Percentiles rank a stretch among this genome's conserved stretches.
Conservation (phyloP, 1,140 invertebrate genomes). For the Lucilia sericata region DNA sequence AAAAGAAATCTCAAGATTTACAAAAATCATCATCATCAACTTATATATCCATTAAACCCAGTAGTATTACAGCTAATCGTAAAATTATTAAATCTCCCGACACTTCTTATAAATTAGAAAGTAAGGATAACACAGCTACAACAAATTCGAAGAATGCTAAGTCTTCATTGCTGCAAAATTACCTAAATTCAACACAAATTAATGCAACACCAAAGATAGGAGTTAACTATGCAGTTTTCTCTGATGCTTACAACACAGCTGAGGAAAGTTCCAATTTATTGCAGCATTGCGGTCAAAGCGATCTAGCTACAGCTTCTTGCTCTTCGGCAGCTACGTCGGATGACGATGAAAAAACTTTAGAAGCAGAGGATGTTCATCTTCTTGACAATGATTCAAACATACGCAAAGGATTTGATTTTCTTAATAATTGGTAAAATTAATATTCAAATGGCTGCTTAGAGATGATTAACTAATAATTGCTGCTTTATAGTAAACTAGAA, state of each 20-base stretch:
- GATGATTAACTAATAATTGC: not conserved
- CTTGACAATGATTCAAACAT: slow-evolving; percentile 38
- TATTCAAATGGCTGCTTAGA: not conserved
- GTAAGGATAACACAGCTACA: not conserved
- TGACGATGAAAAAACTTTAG: slow-evolving; percentile 44
- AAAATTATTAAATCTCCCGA: slow-evolving; percentile 30
- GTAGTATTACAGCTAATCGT: slow-evolving; percentile 24
- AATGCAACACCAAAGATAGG: slow-evolving; percentile 2
- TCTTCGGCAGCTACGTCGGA: slow-evolving; percentile 42
- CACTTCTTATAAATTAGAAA: not conserved
- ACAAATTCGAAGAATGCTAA: not conserved
- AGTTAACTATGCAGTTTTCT: slow-evolving; percentile 34
- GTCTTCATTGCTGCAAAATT: slow-evolving; percentile 16
- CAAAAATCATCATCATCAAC: slow-evolving; percentile 7
- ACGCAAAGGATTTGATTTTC: slow-evolving; percentile 46
- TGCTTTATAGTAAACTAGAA: not conserved
- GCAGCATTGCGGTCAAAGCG: slow-evolving; percentile 11
- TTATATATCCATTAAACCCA: slow-evolving; percentile 1
- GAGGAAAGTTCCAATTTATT: slow-evolving; percentile 31
- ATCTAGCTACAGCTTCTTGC: slow-evolving; percentile 22
- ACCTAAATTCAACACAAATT: not conserved
- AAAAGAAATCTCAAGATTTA: slow-evolving; percentile 12
- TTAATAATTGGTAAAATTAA: slow-evolving; percentile 47
- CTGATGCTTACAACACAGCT: not conserved
- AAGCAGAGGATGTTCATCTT: slow-evolving; percentile 34